Base-by-base conservation (phyloP, 1,140 invertebrate species). In the Druon quercuslanigerum region DNA sequence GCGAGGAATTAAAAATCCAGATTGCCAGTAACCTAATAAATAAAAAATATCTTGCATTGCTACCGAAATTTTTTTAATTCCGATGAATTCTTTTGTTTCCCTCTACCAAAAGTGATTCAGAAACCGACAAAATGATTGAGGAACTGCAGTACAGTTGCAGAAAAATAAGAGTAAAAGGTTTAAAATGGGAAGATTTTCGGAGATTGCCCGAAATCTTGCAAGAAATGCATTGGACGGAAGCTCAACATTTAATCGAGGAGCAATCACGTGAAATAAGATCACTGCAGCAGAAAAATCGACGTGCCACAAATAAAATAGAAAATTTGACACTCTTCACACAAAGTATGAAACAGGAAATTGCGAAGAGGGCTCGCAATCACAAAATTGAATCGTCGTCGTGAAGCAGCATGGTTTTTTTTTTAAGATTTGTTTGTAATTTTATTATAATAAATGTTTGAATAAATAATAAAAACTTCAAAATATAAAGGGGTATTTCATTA, bases 191-290 rank as follows among this genome's bases (percentile, higher is more conserved):
- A n/a, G n/a, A 13, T 46, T 66, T 66, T 40, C 33, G 33, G 3
- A 66, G 7, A 46, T 66, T 66, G 16, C 25, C 60, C 3, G 60
- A 66, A 6, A 46, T 13, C 33, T n/a, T 40, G 5, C 33, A 66
- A 66, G 25, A 40, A 14, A 40, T 66, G 60, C 33, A 40, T 40
- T 66, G 33, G 33, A n/a, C n/a, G 60, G 60, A 66, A n/a, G 60
- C 60, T 16, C 25, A 66, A 25, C 20, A 66, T 40, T 16, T 66
- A 12, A 66, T 66, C n/a, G 20, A n/a, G n/a, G 13, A 40, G 16
- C 25, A 40, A n/a, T 13, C n/a, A 16, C 7, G 16, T 8, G 13
- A 66, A 66, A 2, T 66, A 46, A 66, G 6, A 66, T 16, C 14
- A 40, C 60, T 66, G 33, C 25, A 40, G 40, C 60, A 16, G 7